Base-by-base conservation (phyloP, 2,113 vertebrate species). In the Cynoglossus semilaevis region DNA sequence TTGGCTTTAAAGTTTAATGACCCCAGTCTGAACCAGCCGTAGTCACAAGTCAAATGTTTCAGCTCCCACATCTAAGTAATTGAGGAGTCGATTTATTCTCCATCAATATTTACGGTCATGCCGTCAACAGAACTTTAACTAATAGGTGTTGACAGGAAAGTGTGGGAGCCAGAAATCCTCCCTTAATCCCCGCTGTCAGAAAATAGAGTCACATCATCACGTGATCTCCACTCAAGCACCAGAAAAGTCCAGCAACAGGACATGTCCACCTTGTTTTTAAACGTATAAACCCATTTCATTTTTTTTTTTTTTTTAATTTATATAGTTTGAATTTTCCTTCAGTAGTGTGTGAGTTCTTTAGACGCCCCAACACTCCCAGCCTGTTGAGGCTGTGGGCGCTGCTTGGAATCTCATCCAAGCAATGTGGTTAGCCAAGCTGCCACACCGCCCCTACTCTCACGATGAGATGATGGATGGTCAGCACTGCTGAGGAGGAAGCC, bases 381-480 rank as follows among this genome's bases (percentile, higher is more conserved):
- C 71, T 75, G 63, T 79, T 63, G 35, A 58, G 41, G 18, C 59
- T 10, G 15, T 29, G 53, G 63, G 55, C 58, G 41, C 57, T 40
- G 58, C 42, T 60, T 84, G 65, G 76, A 76, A 66, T 66, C 60
- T 57, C 50, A 42, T 74, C 43, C 64, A 15, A 72, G 61, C 56
- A 77, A 79, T 83, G 61, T 61, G 79, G 80, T 85, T 57, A 82
- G 72, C 68, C 38, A 7, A 57, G 45, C 56, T 13, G 60, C 63
- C 40, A 15, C 78, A 47, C 52, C 53, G 46, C 69, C 81, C 56
- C 13, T 42, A 9, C 58, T 48, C 36, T 14, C 56, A 57, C 59
- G 72, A 80, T 41, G 15, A 62, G 14, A 74, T 80, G 81, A 89
- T 86, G 63, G 69, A 87, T 85, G 70, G 36, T 7, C 55, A n/a